Conservation (phyloP, 2,113 vertebrate genomes). For the Gavia stellata region DNA sequence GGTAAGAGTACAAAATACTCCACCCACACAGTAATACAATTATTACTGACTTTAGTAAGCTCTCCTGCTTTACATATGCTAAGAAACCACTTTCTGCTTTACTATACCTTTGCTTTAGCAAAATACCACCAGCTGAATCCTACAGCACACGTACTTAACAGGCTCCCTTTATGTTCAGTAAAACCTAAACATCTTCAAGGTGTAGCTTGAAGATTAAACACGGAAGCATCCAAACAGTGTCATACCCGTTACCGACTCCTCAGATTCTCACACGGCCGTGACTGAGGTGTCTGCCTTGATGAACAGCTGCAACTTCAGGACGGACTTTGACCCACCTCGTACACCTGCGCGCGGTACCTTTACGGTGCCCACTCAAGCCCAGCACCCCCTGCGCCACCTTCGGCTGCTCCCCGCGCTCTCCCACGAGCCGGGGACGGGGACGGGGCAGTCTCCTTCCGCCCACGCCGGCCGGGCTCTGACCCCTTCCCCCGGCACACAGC, state of each 20-base stretch:
- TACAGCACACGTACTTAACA: not conserved
- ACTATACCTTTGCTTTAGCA: not conserved
- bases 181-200: not conserved
- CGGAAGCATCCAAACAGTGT: not conserved
- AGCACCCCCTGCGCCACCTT: not conserved
- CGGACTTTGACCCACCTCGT: rapidly evolving
- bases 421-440: not conserved
- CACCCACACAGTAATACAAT: not conserved
- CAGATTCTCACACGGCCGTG: not conserved
- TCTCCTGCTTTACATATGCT: not conserved
- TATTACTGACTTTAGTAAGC: not conserved
- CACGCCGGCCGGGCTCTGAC: not conserved
- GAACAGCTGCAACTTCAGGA: rapidly evolving
- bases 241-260: rapidly evolving
- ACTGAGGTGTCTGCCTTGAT: not conserved
- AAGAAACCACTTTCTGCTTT: not conserved
- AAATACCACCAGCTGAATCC: not conserved
- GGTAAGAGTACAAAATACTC: not conserved
- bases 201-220: not conserved
- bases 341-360: rapidly evolving
- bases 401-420: not conserved
- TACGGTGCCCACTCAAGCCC: not conserved
- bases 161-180: not conserved
- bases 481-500: not conserved
- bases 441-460: not conserved